These are phyloP conservation scores for Urosaurus nigricauda DNA, from an alignment of 2,797 vertebrate species.

Conservation along the genomic window DNA sequence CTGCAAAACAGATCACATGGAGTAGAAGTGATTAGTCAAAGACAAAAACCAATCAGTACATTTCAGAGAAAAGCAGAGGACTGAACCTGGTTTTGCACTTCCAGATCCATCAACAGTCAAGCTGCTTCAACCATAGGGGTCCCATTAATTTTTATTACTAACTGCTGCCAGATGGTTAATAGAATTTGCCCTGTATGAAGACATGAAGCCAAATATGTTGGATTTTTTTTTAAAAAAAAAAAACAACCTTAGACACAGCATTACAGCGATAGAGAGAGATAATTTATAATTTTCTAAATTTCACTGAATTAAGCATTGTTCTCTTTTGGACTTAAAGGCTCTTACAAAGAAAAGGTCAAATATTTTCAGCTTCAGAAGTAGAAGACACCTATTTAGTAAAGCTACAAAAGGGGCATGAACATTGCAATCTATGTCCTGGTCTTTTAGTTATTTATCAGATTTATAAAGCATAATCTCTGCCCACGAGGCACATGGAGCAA, in stretches of 20 bases:
- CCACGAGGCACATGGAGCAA: not conserved
- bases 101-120: too few relatives aligned
- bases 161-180: too few relatives aligned
- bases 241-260: slow-evolving; percentile 50
- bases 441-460: not conserved
- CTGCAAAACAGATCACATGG: not conserved
- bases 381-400: not conserved
- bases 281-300: slow-evolving; percentile 6
- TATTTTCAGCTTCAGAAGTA: not conserved
- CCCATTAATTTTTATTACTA: too few relatives aligned
- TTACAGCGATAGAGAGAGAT: not conserved
- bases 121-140: too few relatives aligned
- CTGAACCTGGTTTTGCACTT: too few relatives aligned
- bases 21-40: too few relatives aligned
- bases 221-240: slow-evolving; percentile 59
- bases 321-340: slow-evolving; percentile 37
- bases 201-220: not conserved
- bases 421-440: not conserved
- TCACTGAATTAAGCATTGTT: slow-evolving; percentile 22
- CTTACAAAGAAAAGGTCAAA: slow-evolving; percentile 42
- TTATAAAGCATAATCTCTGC: not conserved
- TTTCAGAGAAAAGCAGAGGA: not conserved
- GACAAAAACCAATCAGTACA: too few relatives aligned
- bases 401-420: not conserved
- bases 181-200: too few relatives aligned